Base-by-base conservation (phyloP, 2,113 vertebrate genomes). In the Pseudopodoces humilis region DNA sequence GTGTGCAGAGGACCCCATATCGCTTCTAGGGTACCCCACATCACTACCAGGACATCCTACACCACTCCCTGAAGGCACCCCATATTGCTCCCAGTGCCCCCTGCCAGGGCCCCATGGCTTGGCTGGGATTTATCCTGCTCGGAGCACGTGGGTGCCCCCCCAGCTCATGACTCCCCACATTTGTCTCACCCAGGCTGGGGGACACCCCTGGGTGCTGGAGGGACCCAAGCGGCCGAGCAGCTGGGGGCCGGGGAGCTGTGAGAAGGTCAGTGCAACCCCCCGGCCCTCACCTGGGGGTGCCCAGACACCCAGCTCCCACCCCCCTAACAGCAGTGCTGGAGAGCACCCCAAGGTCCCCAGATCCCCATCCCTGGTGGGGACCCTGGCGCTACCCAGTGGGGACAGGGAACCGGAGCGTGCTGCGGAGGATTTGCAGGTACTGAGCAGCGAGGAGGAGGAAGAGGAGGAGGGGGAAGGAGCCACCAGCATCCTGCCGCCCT, bases 371-470 rank as follows among this genome's bases (percentile, higher is more conserved):
- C 77, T 75, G 7, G 43, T 39, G 2, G 79, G 86, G 15, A 75
- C 70, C 23, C 62, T 83, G 16, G 95, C 95, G 2, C 80, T 95
- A 82, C 78, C 94, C 10, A 58, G 65, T 0, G 62, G 33, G 28
- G 59, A 68, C 37, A 90, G 81, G 15, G 86, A 95, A 28, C 78
- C 64, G 4, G 97, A 97, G 24, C 95, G 13, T 1, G 72, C 94
- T 78, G 63, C 47, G 1, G 98, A 98, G 93, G 98, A 98, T 72
- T 96, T 96, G 3, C 99, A 98, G 86, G 95, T 95, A 8, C 87
- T 98, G 83, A 98, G 96, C 46, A 99, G 98, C 0, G 99, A 99
- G 2, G 98, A 98, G 22, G 98, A 99, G 43, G 98, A 98, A 9
- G 99, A 98, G 78, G 98, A 98, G 18, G 98, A 98, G 11, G 97